Evolutionary conservation across 2,113 vertebrate species (phyloP).

Genomic region (Naja naja): DNA sequence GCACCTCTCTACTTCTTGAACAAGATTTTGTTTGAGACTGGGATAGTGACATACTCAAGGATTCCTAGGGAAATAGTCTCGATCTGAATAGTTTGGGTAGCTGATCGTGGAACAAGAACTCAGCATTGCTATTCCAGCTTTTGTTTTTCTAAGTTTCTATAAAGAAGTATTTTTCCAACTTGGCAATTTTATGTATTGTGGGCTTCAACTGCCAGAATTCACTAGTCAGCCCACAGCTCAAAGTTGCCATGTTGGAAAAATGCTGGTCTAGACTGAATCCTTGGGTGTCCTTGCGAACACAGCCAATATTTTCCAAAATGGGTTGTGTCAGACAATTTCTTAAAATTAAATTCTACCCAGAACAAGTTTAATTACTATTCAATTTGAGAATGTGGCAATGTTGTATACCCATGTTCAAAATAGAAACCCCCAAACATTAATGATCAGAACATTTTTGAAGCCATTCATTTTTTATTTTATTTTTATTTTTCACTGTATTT

Average conservation of each 20-base stretch:
- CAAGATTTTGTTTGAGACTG: neutral
- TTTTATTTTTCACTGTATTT: neutral
- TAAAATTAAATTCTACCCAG: neutral
- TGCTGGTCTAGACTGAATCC: neutral
- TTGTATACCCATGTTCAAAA: neutral
- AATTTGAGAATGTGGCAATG: neutral
- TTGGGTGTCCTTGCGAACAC: neutral
- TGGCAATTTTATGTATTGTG: neutral
- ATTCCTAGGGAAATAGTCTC: neutral
- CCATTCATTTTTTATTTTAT: neutral
- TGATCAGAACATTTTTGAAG: neutral
- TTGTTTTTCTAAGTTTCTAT: neutral
- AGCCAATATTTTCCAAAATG: neutral
- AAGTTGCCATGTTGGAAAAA: neutral
- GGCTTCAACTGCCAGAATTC: neutral
- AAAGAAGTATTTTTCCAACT: neutral
- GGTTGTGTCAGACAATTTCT: neutral
- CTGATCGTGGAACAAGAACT: neutral
- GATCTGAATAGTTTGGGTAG: neutral
- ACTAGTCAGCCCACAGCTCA: neutral
- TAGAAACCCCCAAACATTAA: neutral
- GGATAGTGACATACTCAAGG: neutral
- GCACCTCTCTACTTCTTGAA: neutral
- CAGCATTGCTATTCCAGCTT: neutral
- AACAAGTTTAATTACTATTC: neutral